Conservation (phyloP, 2,113 vertebrate genomes). For the Pelusios castaneus region DNA sequence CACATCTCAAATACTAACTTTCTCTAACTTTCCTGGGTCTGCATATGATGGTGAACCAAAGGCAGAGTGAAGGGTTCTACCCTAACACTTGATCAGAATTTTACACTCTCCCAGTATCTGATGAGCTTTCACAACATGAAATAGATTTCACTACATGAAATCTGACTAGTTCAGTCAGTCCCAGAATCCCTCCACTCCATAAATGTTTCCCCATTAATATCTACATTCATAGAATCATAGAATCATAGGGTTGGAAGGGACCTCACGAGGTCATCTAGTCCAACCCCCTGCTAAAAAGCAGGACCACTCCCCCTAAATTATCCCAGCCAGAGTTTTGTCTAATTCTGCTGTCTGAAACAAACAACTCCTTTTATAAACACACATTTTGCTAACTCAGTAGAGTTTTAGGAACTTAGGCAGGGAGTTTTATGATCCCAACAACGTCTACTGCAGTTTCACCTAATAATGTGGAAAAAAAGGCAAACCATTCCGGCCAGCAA, state of each 20-base stretch:
- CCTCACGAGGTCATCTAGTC: too few species aligned
- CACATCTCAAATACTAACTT: background rate
- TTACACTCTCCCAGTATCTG: background rate
- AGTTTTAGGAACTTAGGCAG: conserved; percentile 30
- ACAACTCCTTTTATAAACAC: background rate
- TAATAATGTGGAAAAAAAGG: conserved; percentile 57
- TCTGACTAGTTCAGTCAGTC: background rate
- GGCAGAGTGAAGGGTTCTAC: background rate
- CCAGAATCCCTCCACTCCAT: background rate
- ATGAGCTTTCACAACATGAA: background rate
- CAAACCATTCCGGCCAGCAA: conserved; percentile 54
- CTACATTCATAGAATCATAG: too few species aligned
- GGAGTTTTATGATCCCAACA: conserved; percentile 52
- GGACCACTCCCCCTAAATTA: too few species aligned
- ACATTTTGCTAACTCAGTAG: conserved; percentile 24
- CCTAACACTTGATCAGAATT: background rate
- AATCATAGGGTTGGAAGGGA: too few species aligned
- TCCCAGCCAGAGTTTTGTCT: too few species aligned
- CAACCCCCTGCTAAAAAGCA: too few species aligned
- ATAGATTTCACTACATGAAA: background rate
- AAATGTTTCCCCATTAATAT: background rate
- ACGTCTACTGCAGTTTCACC: conserved; percentile 22
- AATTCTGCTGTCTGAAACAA: background rate
- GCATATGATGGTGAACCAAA: background rate
- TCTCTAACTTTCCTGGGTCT: background rate